Evolutionary conservation across 2,797 vertebrate species (phyloP).

Genomic region (Synanceia verrucosa): DNA sequence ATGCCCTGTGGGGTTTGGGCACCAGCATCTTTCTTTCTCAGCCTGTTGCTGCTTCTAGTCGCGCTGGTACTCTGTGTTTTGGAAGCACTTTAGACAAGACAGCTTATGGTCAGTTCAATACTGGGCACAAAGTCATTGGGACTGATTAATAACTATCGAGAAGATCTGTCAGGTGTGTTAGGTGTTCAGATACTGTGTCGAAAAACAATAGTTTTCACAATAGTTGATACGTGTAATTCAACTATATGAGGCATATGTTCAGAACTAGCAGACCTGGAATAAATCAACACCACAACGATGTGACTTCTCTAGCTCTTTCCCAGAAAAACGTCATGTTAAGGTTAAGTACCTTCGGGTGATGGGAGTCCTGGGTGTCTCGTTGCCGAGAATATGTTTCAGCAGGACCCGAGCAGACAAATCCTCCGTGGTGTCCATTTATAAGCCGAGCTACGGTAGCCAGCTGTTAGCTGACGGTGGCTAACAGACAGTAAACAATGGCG

Average conservation of each 20-base stretch:
- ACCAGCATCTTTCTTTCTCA: slow-evolving; percentile 29
- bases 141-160: background rate
- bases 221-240: background rate
- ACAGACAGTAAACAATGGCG: background rate
- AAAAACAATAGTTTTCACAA: background rate
- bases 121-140: background rate
- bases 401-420: slow-evolving; percentile 73
- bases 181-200: background rate
- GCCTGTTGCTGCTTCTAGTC: slow-evolving; percentile 41
- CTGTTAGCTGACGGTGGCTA: slow-evolving; percentile 19
- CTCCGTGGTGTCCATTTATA: slow-evolving; percentile 71
- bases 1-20: slow-evolving; percentile 65
- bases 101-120: background rate
- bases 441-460: background rate
- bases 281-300: background rate
- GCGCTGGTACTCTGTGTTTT: background rate
- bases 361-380: slow-evolving; percentile 67
- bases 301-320: no score
- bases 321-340: background rate
- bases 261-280: no score
- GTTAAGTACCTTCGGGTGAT: slow-evolving; percentile 68
- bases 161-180: background rate
- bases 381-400: slow-evolving; percentile 65
- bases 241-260: background rate
- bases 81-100: slow-evolving; percentile 30